Conservation (phyloP, 2,113 vertebrate species). For the Psilopsiagon aymara region DNA sequence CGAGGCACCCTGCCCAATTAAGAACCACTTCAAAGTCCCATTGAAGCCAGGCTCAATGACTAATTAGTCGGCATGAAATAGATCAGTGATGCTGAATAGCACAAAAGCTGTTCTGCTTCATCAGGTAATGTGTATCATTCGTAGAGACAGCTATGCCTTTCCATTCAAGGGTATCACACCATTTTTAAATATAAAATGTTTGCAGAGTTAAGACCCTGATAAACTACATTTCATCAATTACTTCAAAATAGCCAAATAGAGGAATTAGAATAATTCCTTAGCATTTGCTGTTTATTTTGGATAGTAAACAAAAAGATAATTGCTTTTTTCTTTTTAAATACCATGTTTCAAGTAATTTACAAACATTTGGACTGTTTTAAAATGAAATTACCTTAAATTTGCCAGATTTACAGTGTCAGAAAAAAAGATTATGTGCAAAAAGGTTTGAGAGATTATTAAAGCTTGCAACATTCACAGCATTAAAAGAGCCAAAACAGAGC, state of each 20-base stretch:
- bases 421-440: background rate
- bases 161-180: background rate
- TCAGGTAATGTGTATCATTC: background rate
- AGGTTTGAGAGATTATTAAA: background rate
- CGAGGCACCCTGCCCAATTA: background rate
- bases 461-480: background rate
- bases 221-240: background rate
- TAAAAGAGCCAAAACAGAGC: background rate
- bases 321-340: background rate
- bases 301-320: conserved; percentile 16
- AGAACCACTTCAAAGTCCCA: background rate
- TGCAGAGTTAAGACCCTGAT: background rate
- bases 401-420: background rate
- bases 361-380: conserved; percentile 31
- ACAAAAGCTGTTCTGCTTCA: background rate
- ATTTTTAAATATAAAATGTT: background rate
- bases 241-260: background rate
- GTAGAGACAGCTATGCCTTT: background rate
- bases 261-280: background rate
- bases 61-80: background rate
- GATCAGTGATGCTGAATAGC: background rate
- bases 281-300: conserved; percentile 18
- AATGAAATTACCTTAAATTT: background rate
- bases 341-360: conserved; percentile 4
- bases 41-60: background rate